Evolutionary conservation across 2,888 invertebrate species (phyloP).

Genomic region (Scaptomyza polygonia): DNA sequence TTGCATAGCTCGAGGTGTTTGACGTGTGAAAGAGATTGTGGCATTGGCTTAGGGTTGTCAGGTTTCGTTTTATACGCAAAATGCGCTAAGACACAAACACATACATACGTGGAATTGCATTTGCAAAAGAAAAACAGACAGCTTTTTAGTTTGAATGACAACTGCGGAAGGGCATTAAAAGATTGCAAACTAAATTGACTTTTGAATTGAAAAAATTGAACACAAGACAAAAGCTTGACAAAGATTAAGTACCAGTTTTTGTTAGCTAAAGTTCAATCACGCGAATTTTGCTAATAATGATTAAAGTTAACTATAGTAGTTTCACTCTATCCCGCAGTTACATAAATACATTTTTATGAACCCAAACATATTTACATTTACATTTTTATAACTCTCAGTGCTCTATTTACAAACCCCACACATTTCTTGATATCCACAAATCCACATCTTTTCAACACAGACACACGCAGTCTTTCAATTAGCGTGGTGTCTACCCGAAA

Average conservation of each 20-base stretch:
- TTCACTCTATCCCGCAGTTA: background rate
- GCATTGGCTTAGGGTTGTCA: slow-evolving; percentile 65
- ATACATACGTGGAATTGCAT: slow-evolving; percentile 39
- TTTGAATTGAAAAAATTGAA: slow-evolving; percentile 2
- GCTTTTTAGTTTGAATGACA: slow-evolving; percentile 3
- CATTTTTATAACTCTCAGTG: slow-evolving; percentile 14
- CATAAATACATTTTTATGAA: slow-evolving; percentile 3
- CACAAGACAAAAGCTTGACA: background rate
- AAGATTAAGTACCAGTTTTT: background rate
- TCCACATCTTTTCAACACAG: background rate
- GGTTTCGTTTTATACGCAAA: slow-evolving; percentile 34
- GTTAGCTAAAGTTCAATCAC: too few species aligned
- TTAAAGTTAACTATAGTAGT: background rate
- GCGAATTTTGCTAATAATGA: background rate
- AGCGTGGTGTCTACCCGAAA: slow-evolving; percentile 43
- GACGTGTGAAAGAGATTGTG: slow-evolving; percentile 53
- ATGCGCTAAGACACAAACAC: slow-evolving; percentile 19
- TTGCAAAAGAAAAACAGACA: slow-evolving; percentile 13
- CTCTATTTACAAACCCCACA: slow-evolving; percentile 28
- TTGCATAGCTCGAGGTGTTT: slow-evolving; percentile 55
- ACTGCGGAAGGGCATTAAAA: slow-evolving; percentile 8
- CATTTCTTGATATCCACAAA: slow-evolving; percentile 15
- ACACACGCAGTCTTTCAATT: slow-evolving; percentile 48
- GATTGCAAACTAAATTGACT: background rate
- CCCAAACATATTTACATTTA: slow-evolving; percentile 7